Base-by-base conservation (phyloP, 1,140 invertebrate genomes). In the Psix sp. region DNA sequence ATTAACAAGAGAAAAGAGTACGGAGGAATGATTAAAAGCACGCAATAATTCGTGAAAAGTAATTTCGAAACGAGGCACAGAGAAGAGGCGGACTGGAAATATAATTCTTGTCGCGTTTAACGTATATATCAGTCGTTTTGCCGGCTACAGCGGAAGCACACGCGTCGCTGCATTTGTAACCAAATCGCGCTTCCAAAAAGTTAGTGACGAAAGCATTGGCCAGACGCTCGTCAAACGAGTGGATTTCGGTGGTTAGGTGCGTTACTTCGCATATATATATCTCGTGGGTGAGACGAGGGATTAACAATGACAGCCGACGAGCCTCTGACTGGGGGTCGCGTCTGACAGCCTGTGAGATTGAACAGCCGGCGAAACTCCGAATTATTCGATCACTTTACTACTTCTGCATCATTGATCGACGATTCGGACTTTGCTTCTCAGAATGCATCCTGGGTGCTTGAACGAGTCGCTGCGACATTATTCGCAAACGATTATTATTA, bases 211-310 rank as follows among this genome's bases (percentile, higher is more conserved):
- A 66, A 73, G 60, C 60, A 73, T 77, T 36, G 65, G 75, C 73
- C 63, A 67, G 75, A 80, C 76, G 79, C 59, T 59, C 60, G 63
- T 65, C 59, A 52, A 60, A 65, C 59, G 60, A 63, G 57, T 45
- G 60, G 56, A 49, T 71, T 57, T 71, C 21, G 57, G 74, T 60
- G 77, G 72, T 80, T 79, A 66, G 71, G 73, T 63, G 49, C 59
- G 72, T 71, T 66, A 52, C 56, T 63, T 62, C 18, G 51, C 43
- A 43, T 38, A 11, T 38, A 48, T 59, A 52, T 68, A 49, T 49
- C 59, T 67, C 70, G 56, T 51, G 59, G 65, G 17, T 46, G 57
- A 62, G 51, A 65, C 62, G 67, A 72, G 56, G 59, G 62, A 76
- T 71, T 76, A 71, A 76, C 66, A 76, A 62, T 71, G 73, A 76